Evolutionary conservation across 2,113 vertebrate genomes (phyloP).

Genomic region (Siniperca chuatsi): DNA sequence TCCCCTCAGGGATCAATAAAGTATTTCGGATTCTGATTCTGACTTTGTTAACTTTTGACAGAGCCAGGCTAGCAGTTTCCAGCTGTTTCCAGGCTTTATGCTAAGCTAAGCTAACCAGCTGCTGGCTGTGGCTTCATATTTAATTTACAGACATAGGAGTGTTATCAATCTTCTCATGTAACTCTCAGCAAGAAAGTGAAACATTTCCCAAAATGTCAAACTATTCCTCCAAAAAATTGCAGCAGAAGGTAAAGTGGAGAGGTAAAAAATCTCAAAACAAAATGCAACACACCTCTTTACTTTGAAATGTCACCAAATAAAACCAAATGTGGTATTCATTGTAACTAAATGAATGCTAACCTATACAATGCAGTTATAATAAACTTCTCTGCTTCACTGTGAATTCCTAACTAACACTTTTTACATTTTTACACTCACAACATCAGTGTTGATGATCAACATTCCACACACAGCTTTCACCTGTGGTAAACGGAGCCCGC

Average conservation of each 20-base stretch:
- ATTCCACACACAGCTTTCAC: slow-evolving; percentile 14
- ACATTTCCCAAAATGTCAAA: background rate
- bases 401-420: background rate
- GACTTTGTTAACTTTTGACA: background rate
- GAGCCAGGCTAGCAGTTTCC: background rate
- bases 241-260: background rate
- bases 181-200: background rate
- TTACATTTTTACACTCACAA: background rate
- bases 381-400: background rate
- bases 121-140: background rate
- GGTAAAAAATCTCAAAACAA: background rate
- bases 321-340: background rate
- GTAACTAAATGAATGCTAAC: background rate
- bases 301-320: background rate
- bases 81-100: background rate
- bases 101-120: background rate
- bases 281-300: background rate
- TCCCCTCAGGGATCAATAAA: no score
- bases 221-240: background rate
- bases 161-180: background rate
- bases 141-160: background rate
- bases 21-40: no score
- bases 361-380: background rate
- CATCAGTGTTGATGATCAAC: slow-evolving; percentile 1
- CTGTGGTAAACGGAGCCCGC: background rate